Percentiles rank a stretch among this genome's conserved stretches.
Conservation (phyloP, 2,888 invertebrate genomes). For the Lagria hirta region DNA sequence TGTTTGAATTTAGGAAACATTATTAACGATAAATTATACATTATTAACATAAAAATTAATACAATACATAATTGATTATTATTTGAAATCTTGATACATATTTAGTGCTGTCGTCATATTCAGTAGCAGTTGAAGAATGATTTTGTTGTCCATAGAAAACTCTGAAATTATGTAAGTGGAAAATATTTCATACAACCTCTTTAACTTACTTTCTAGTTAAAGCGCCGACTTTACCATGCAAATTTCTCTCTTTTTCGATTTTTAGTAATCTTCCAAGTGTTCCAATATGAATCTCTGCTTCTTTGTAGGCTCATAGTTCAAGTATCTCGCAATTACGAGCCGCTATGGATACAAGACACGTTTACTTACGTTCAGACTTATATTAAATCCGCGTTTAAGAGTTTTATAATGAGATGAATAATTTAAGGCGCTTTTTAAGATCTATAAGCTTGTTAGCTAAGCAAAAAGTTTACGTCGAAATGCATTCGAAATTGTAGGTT, state of each 20-base stretch:
- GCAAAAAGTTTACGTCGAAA: too few relatives aligned
- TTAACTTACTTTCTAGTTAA: not conserved
- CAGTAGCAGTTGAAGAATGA: too few relatives aligned
- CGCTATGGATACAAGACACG: slow-evolving; percentile 40
- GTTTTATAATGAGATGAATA: slow-evolving; percentile 53
- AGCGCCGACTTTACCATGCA: slow-evolving; percentile 27
- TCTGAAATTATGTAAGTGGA: not conserved
- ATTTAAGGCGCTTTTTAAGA: slow-evolving; percentile 46
- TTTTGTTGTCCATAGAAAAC: too few relatives aligned
- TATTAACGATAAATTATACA: too few relatives aligned
- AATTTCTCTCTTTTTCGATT: slow-evolving; percentile 18
- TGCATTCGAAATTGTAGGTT: too few relatives aligned
- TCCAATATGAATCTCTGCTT: slow-evolving; percentile 29
- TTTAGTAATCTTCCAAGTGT: slow-evolving; percentile 13
- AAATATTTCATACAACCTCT: not conserved
- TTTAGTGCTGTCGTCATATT: too few relatives aligned
- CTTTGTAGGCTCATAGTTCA: too few relatives aligned
- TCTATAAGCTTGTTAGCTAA: slow-evolving; percentile 40
- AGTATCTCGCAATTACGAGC: slow-evolving; percentile 33
- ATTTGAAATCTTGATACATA: too few relatives aligned
- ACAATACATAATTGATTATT: too few relatives aligned
- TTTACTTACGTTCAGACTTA: slow-evolving; percentile 44
- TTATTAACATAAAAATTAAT: too few relatives aligned
- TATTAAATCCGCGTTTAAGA: slow-evolving; percentile 49
- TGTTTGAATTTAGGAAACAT: too few relatives aligned